Conservation (phyloP, 2,113 vertebrate species). For the Sorex araneus region DNA sequence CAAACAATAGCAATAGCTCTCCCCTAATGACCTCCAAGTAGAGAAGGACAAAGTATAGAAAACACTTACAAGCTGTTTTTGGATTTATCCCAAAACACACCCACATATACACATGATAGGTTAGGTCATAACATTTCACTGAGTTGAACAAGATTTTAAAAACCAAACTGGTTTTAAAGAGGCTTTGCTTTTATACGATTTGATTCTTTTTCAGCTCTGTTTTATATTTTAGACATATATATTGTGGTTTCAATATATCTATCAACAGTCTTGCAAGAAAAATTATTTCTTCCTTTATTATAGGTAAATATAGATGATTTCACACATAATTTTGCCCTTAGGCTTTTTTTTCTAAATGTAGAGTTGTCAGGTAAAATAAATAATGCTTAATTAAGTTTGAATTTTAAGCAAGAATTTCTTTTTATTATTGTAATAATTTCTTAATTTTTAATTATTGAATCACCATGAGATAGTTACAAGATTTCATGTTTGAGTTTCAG, state of each 20-base stretch:
- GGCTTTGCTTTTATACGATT: constrained; percentile 49
- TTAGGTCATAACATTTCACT: constrained; percentile 28
- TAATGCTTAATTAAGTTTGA: constrained; percentile 7
- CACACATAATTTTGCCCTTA: neutral
- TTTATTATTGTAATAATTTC: neutral
- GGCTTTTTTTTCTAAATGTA: neutral
- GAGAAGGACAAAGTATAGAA: constrained; percentile 68
- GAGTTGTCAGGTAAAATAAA: constrained; percentile 21
- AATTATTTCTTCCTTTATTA: constrained; percentile 17
- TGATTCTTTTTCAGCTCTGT: constrained; percentile 26
- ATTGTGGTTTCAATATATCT: constrained; percentile 16
- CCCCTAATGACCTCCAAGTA: constrained; percentile 52
- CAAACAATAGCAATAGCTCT: constrained; percentile 2
- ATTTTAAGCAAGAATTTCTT: constrained; percentile 24
- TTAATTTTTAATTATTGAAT: neutral
- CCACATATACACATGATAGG: constrained; percentile 59
- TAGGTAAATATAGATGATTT: constrained; percentile 25
- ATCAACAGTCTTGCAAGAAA: constrained; percentile 33
- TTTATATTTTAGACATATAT: constrained; percentile 52
- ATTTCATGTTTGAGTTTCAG: no score
- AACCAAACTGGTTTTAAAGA: constrained; percentile 63
- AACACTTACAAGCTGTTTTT: constrained; percentile 72
- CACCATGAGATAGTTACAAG: no score
- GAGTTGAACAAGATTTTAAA: constrained; percentile 36
- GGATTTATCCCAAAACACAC: constrained; percentile 81